Evolutionary conservation across 1,140 invertebrate species (phyloP), one percentile per base, ranked within the genome.

Genomic region (Caenorhabditis latens): DNA sequence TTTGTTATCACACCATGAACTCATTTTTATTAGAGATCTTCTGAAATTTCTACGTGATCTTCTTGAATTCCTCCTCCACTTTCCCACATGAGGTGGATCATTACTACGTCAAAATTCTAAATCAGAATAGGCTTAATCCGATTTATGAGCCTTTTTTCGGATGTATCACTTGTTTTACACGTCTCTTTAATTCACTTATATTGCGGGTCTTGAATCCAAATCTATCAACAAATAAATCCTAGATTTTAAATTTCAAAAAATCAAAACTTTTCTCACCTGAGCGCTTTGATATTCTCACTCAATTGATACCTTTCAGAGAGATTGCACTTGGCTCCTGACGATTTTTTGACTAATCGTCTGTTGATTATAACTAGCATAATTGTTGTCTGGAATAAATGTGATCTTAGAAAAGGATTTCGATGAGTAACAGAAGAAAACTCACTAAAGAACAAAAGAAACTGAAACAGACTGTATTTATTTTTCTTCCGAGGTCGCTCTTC

Each of bases 231-330:
- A 32, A 32, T 1, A 32, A 32, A 32, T 53, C 50, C 1, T 53
- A 13, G 11, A 53, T 53, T 16, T 14, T 16, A 53, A 53, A 3
- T 16, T 53, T 50, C 9, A 53, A 3, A 65, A 42, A 65, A 40
- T 65, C 8, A 40, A 65, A 40, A n/a, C 8, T 2, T 63, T 63
- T 32, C 65, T 71, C 65, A 71, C 65, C 65, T 40, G 5, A 71
- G 24, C 2, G 65, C 65, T 43, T 71, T 71, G 65, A 71, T 71
- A 71, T 71, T 71, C 24, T 71, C 65, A 14, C 40, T 43, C 46
- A 71, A 71, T 71, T 71, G 65, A 71, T 71, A 71, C 21, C 65
- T 71, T n/a, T 71, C 65, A 4, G 65, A 71, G 4, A 71, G 42
- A 43, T 43, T 71, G 65, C 65, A 71, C 65, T 71, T 71, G 4